Conservation (phyloP, 2,888 invertebrate species). For the Hydraecia micacea region DNA sequence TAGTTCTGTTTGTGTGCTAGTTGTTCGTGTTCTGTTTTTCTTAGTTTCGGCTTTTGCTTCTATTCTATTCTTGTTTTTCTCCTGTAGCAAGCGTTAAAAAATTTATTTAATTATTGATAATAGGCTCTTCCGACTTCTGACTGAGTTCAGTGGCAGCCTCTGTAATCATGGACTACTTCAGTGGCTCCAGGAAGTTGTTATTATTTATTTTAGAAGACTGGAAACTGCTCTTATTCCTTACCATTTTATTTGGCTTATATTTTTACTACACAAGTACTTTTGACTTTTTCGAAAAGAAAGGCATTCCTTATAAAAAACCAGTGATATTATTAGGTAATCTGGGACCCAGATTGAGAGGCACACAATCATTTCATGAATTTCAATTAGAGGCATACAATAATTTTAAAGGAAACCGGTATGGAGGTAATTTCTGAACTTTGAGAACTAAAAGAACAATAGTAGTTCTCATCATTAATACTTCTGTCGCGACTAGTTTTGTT, state of each 20-base stretch:
- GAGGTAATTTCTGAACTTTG: constrained; percentile 78
- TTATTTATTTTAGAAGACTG: constrained; percentile 79
- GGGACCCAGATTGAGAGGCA: constrained; percentile 81
- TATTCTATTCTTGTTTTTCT: background rate
- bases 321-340: constrained; percentile 87
- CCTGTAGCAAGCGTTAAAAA: background rate
- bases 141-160: background rate
- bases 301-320: constrained; percentile 85
- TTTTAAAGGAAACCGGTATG: constrained; percentile 86
- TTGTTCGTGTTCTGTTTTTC: background rate
- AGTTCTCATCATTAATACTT: background rate
- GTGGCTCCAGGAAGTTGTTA: constrained; percentile 72
- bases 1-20: no score
- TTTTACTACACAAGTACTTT: constrained; percentile 86
- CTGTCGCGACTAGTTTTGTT: background rate
- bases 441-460: background rate
- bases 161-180: constrained; percentile 70
- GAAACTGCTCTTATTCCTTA: constrained; percentile 79
- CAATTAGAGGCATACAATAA: constrained; percentile 84
- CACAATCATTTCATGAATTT: constrained; percentile 86
- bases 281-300: constrained; percentile 85
- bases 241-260: constrained; percentile 78
- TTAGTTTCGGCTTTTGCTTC: background rate
- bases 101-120: background rate
- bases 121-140: background rate